Evolutionary conservation across 2,113 vertebrate species (phyloP).

Genomic region (Marcusenius ussheri): DNA sequence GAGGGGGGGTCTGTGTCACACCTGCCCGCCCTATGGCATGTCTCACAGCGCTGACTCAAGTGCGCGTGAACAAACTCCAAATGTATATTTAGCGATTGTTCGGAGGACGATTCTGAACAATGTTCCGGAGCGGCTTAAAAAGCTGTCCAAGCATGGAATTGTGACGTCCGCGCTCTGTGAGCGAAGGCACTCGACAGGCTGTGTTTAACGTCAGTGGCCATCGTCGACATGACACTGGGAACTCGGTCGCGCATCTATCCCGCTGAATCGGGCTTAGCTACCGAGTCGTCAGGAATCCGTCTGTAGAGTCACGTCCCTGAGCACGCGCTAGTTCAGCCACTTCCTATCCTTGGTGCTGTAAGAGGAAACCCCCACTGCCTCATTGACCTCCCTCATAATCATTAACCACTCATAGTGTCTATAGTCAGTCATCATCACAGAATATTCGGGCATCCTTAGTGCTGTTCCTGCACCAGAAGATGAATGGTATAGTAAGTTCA

Average conservation of each 20-base stretch:
- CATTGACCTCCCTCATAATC: neutral
- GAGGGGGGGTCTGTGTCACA: neutral
- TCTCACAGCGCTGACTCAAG: too few species aligned
- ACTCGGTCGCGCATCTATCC: neutral
- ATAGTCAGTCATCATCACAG: neutral
- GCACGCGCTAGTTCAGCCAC: neutral
- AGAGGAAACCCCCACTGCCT: neutral
- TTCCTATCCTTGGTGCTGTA: neutral
- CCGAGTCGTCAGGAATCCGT: neutral
- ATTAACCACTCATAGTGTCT: neutral
- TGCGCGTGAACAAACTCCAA: neutral
- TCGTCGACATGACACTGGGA: neutral
- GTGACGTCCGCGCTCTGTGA: neutral
- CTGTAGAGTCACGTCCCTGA: neutral
- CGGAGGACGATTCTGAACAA: neutral
- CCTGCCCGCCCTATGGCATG: neutral
- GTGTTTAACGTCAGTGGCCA: neutral
- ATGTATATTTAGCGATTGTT: neutral
- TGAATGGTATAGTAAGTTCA: neutral
- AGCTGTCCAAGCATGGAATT: neutral
- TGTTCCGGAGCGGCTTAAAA: neutral
- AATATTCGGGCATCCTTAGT: neutral
- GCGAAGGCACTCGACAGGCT: neutral
- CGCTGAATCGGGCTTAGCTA: neutral
- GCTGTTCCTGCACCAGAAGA: neutral